Evolutionary conservation across 2,113 vertebrate genomes (phyloP).

Genomic region (Chamaea fasciata): DNA sequence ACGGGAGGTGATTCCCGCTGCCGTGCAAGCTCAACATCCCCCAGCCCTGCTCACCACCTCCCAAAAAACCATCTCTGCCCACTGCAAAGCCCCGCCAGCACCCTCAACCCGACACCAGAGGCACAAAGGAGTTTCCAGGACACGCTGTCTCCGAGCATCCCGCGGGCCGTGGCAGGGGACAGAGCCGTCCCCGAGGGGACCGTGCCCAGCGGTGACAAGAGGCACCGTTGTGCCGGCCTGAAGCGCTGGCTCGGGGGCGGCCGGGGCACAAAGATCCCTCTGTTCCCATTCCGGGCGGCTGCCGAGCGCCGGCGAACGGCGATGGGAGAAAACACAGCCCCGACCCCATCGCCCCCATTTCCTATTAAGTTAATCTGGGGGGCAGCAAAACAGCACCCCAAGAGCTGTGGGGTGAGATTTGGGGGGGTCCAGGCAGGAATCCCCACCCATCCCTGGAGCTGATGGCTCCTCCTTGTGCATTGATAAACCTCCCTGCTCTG

Average conservation of each 20-base stretch:
- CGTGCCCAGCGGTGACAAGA: not conserved
- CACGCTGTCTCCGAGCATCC: not conserved
- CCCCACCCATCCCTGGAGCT: fast-evolving
- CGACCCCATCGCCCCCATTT: fast-evolving
- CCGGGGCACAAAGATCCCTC: conserved; percentile 15
- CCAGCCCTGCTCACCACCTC: fast-evolving
- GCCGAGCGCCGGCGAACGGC: not conserved
- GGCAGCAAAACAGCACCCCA: fast-evolving
- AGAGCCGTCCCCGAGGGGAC: not conserved
- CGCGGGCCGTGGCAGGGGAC: not conserved
- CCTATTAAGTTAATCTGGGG: fast-evolving
- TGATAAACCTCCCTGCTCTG: not conserved
- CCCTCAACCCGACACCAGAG: not conserved
- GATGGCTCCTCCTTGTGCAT: not conserved
- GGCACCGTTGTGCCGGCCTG: not conserved
- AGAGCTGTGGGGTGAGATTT: not conserved
- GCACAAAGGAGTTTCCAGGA: not conserved
- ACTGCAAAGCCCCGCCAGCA: not conserved
- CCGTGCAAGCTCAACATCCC: fast-evolving
- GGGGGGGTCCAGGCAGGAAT: not conserved
- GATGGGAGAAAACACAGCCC: not conserved
- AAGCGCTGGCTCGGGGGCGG: not conserved
- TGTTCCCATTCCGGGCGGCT: not conserved
- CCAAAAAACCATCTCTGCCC: not conserved
- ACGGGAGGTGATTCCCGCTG: fast-evolving